Evolutionary conservation across 1,140 invertebrate genomes (phyloP), one percentile per base, ranked within the genome.

Genomic region (Amyelois transitella): DNA sequence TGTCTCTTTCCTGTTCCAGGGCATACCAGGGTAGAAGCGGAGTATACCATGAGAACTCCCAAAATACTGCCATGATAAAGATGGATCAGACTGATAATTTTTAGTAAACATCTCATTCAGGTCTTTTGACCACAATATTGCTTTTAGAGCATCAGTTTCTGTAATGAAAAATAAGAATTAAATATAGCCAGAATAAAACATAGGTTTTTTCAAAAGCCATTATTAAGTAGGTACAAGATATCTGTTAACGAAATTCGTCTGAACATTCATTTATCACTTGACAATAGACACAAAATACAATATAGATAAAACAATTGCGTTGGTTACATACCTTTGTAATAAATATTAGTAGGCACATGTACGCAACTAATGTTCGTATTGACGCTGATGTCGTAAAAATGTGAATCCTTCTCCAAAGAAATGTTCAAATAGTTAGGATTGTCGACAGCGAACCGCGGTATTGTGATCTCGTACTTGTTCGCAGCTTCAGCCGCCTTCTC

Each of bases 31-130:
- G 89, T 94, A 99, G 59, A 96, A 94, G 10, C 98, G 88, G 60
- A 99, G 90, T 66, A 98, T 94, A n/a, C 98, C 98, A 1, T 93
- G 93, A 25, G 95, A 93, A 64, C 96, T 97, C 8, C 97, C 96
- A 86, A 99, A 99, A 81, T 98, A 99, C 87, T 99, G 98, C 96
- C 96, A 99, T 0, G 94, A 93, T 6, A 99, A 87, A 0, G 96
- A 94, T 1, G 95, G 94, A 90, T 99, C 96, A 1, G 93, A 91
- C 49, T 93, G 90, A 67, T 95, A 95, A 85, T 99, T 99, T 66
- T 94, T 92, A 57, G 89, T 90, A 80, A 99, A 99, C 0, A 94
- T 92, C 20, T 94, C 89, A 78, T 98, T 96, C 21, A 99, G 87
- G 4, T 88, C 86, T 77, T 95, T 94, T 0, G 96, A 96, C 97